These are phyloP conservation scores for Pachymerium ferrugineum DNA, from an alignment of 2,888 invertebrate species.

Conservation along the genomic window DNA sequence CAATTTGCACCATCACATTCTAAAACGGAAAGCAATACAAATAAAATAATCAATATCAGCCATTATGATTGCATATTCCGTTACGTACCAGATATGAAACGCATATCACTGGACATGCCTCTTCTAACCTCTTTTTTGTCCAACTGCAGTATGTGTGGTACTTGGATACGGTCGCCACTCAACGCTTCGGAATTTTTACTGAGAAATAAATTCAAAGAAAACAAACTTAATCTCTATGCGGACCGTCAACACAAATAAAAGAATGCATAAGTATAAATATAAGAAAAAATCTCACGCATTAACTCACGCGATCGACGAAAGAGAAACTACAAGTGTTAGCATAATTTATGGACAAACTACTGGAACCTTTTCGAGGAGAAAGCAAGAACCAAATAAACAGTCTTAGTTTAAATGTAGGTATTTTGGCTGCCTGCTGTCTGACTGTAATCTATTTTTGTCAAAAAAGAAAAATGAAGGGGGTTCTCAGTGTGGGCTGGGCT, in stretches of 20 bases:
- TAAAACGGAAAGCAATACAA: neutral
- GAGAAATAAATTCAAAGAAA: neutral
- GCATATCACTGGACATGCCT: neutral
- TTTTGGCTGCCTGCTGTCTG: too few species aligned
- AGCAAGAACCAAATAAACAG: neutral
- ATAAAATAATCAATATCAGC: neutral
- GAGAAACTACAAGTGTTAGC: neutral
- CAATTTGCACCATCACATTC: constrained; percentile 14
- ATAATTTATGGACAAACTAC: neutral
- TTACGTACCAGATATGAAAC: neutral
- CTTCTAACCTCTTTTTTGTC: neutral
- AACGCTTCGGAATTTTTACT: neutral
- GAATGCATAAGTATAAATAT: neutral
- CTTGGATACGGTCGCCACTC: constrained; percentile 17
- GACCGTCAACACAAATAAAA: neutral
- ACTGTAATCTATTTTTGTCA: constrained; percentile 11
- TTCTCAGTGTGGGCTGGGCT: constrained; percentile 6
- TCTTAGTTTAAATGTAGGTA: neutral
- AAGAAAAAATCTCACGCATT: neutral
- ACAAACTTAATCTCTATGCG: neutral
- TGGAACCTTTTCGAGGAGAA: neutral
- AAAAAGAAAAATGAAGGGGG: constrained; percentile 6
- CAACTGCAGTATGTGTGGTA: neutral
- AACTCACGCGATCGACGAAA: neutral
- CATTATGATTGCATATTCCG: neutral